phyloP scores from a whole-genome alignment of 2,888 invertebrate genomes.

The Coelinius sp. region DNA sequence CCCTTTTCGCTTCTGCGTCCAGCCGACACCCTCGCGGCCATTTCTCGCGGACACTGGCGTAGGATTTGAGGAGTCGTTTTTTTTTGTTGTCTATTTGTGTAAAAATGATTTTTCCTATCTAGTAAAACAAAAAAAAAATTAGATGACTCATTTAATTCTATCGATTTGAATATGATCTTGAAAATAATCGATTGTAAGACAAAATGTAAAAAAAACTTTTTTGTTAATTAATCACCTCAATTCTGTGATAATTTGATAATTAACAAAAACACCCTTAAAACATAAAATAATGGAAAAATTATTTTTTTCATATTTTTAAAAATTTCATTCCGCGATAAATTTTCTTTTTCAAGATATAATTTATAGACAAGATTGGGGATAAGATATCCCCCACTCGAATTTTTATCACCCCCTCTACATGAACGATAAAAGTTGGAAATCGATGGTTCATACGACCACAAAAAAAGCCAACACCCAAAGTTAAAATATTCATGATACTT shows the following conservation, averaged over 20 bases:
- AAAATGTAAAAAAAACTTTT: no score
- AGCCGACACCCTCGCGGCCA: slow-evolving; percentile 56
- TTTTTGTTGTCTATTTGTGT: neutral
- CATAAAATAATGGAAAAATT: no score
- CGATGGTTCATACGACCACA: neutral
- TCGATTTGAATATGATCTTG: no score
- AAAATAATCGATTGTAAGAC: no score
- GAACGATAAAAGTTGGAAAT: neutral
- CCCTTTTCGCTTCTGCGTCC: slow-evolving; percentile 60
- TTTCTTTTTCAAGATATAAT: neutral
- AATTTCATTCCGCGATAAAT: no score
- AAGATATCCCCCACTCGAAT: neutral
- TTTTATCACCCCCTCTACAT: neutral
- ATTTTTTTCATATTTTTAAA: no score
- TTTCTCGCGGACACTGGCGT: slow-evolving; percentile 59
- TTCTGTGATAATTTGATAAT: neutral
- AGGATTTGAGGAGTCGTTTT: slow-evolving; percentile 17
- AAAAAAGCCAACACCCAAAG: neutral
- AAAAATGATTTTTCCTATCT: no score
- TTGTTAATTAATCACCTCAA: no score
- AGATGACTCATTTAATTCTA: no score
- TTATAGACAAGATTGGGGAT: neutral
- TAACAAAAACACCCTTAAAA: no score
- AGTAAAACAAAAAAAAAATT: no score
- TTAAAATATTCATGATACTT: slow-evolving; percentile 51